phyloP scores from a whole-genome alignment of 2,113 vertebrate genomes.

The Malurus elegans region DNA sequence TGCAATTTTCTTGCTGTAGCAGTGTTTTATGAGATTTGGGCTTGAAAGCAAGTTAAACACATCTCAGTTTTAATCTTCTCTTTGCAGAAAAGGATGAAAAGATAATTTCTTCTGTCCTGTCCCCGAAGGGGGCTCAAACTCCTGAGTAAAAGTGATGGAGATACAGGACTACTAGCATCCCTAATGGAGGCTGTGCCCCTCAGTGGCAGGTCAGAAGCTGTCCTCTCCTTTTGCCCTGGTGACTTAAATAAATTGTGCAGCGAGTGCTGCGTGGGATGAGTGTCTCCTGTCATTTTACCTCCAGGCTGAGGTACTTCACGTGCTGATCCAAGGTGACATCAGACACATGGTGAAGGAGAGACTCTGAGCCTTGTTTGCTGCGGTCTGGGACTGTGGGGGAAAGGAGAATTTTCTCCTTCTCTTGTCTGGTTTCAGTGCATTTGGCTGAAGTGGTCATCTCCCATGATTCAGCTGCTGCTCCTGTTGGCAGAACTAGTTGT shows the following conservation, averaged over 20 bases:
- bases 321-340: neutral
- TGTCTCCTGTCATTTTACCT: neutral
- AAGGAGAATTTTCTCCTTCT: neutral
- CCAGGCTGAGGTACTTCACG: neutral
- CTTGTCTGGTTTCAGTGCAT: neutral
- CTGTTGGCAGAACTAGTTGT: slow-evolving; percentile 49
- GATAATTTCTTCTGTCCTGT: neutral
- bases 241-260: neutral
- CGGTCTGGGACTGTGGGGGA: neutral
- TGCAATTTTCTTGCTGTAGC: neutral
- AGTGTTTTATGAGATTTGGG: neutral
- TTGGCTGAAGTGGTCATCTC: slow-evolving; percentile 43
- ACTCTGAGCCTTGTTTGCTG: neutral
- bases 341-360: neutral
- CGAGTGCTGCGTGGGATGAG: neutral
- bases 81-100: neutral
- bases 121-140: neutral
- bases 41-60: neutral
- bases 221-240: neutral
- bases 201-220: neutral
- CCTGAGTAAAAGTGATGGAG: neutral
- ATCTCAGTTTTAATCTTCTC: neutral
- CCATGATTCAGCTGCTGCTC: slow-evolving; percentile 55
- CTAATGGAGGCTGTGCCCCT: neutral
- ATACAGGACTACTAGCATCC: neutral